phyloP scores from a whole-genome alignment of 2,113 vertebrate genomes.

The Chamaetylas fuelleborni region DNA sequence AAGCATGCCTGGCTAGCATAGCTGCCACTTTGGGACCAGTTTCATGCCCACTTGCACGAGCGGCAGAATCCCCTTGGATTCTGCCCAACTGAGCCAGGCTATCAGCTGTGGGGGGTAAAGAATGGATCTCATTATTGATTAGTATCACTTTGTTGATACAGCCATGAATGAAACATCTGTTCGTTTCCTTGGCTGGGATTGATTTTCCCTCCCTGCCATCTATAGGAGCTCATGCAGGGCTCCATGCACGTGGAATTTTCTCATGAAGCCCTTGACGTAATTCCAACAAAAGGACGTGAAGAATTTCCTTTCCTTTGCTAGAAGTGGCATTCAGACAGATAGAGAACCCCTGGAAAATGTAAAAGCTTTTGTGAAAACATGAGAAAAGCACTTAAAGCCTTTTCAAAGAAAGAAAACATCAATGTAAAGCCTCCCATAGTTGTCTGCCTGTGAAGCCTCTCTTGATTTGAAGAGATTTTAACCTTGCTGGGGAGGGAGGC shows the following conservation, averaged over 20 bases:
- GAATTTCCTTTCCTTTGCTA: slow-evolving; percentile 53
- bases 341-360: slow-evolving; percentile 33
- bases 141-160: neutral
- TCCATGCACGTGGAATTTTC: neutral
- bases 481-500: neutral
- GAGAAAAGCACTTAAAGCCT: slow-evolving; percentile 41
- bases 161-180: slow-evolving; percentile 12
- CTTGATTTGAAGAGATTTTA: slow-evolving; percentile 19
- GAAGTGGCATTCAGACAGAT: slow-evolving; percentile 19
- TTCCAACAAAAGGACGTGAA: slow-evolving; percentile 46
- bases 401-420: slow-evolving; percentile 44
- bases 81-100: neutral
- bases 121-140: neutral
- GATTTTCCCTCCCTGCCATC: neutral
- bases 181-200: neutral
- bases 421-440: slow-evolving; percentile 30
- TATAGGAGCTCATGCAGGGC: neutral
- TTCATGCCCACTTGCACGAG: neutral
- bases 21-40: neutral
- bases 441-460: neutral
- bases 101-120: neutral
- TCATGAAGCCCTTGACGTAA: neutral
- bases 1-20: neutral
- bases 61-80: neutral
- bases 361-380: slow-evolving; percentile 54